Conservation (phyloP, 2,888 invertebrate species). For the Miltochrista miniata region DNA sequence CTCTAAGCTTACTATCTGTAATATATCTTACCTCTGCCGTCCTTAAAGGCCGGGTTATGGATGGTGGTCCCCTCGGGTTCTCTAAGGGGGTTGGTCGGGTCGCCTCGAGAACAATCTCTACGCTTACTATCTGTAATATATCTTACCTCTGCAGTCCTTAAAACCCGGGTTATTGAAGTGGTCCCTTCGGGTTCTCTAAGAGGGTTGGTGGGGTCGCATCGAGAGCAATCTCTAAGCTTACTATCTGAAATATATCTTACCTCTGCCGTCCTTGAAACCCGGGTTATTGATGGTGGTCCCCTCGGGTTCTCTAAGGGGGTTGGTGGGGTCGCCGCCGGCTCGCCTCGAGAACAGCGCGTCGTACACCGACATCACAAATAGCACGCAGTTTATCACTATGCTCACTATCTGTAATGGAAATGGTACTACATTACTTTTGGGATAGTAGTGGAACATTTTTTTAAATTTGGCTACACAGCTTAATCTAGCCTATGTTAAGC, state of each 20-base stretch:
- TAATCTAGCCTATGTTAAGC: too few relatives aligned
- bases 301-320: slow-evolving; percentile 82
- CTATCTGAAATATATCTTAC: too few relatives aligned
- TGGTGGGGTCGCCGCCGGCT: slow-evolving; percentile 91
- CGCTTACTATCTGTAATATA: slow-evolving; percentile 88
- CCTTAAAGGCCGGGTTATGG: slow-evolving; percentile 94
- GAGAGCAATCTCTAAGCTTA: too few relatives aligned
- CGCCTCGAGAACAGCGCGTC: slow-evolving; percentile 91
- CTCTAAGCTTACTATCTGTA: slow-evolving; percentile 90
- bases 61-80: slow-evolving; percentile 88
- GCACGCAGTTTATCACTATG: slow-evolving; percentile 88
- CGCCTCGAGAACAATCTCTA: slow-evolving; percentile 89
- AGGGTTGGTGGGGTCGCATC: too few relatives aligned
- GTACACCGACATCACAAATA: slow-evolving; percentile 91
- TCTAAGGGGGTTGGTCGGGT: slow-evolving; percentile 86
- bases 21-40: slow-evolving; percentile 84
- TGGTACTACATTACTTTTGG: neutral
- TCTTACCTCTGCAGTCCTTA: too few relatives aligned
- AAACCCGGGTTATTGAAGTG: too few relatives aligned
- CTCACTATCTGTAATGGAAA: slow-evolving; percentile 87
- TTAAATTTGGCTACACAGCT: too few relatives aligned
- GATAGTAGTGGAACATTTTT: too few relatives aligned
- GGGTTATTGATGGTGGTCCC: slow-evolving; percentile 94
- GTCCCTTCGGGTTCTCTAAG: too few relatives aligned
- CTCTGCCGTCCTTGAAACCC: slow-evolving; percentile 90